Base-by-base conservation (phyloP, 2,888 invertebrate species). In the Flexamia atlantica region DNA sequence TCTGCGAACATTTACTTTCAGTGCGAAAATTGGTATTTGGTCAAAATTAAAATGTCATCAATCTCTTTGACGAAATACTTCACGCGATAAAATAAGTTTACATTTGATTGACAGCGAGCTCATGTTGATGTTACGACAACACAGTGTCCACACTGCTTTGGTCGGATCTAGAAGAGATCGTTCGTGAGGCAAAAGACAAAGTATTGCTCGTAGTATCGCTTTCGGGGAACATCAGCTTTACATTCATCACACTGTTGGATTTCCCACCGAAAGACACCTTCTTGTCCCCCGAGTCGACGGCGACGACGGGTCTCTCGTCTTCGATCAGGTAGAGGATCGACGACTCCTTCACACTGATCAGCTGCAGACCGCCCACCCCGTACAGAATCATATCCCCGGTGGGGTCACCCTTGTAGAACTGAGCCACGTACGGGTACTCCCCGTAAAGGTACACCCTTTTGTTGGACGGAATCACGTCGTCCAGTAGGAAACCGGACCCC, bases 241-340 rank as follows among this genome's bases (percentile, higher is more conserved):
- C 70, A 5, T 9, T 4, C 4, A 70, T 1, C 70, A 70, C 36
- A 20, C n/a, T 40, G 40, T 40, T 2, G 5, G 70, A 70, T 40
- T 70, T 70, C 10, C 70, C 70, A 70, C 70, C 70, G n/a, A 70
- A 70, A 40, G 40, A 17, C 0, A 70, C 0, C 20, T 70, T 70
- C 7, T 36, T 70, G 1, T 70, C 70, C 20, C 3, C 20, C 3
- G 70, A 70, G 20, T 70, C 70, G 10, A 70, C 70, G 17, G 70
- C 40, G 1, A 20, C n/a, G 14, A 70, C 70, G 25, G 70, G 70
- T 36, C 40, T 70, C 23, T 70, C 70, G 14, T 70, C 70, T 70
- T 70, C 70, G 12, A 70, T 40, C 1, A 70, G 20, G 14, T 36
- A 70, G n/a, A 70, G 12, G 9, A 70, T 20, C 20, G 36, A 40